Evolutionary conservation across 2,113 vertebrate species (phyloP).

Genomic region (Meles meles): DNA sequence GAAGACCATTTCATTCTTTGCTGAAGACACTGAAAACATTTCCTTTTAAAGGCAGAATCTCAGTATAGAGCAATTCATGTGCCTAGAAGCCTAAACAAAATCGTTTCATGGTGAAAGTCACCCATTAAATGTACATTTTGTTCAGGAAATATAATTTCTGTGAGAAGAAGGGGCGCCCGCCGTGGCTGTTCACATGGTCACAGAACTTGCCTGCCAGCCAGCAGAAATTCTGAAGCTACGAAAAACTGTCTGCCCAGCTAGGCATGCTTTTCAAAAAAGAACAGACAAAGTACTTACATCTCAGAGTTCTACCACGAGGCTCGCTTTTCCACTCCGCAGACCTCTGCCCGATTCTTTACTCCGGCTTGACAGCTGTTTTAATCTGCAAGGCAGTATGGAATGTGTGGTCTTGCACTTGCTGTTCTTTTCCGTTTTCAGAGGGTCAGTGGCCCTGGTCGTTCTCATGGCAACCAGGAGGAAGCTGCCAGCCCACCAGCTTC

Average conservation of each 20-base stretch:
- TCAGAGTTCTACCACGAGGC: fast-evolving
- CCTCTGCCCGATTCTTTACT: conserved; percentile 37
- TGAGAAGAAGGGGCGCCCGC: not conserved
- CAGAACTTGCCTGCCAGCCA: not conserved
- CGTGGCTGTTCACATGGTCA: not conserved
- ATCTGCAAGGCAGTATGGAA: conserved; percentile 57
- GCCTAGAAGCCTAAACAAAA: not conserved
- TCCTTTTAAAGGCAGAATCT: conserved; percentile 50
- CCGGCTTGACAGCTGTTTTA: conserved; percentile 57
- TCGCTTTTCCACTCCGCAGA: not conserved
- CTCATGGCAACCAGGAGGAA: conserved; percentile 62
- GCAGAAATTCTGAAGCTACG: not conserved
- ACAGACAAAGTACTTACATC: conserved; percentile 69
- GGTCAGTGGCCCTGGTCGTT: conserved; percentile 41
- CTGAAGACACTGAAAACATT: not conserved
- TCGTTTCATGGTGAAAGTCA: not conserved
- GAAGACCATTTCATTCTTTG: not conserved
- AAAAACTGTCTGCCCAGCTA: not conserved
- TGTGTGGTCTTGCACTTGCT: conserved; percentile 57
- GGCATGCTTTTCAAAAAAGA: not conserved
- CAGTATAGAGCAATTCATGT: not conserved
- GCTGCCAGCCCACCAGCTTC: conserved; percentile 45
- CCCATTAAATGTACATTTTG: not conserved
- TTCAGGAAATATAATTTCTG: not conserved
- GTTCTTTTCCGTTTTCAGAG: conserved; percentile 64